Base-by-base conservation (phyloP, 2,888 invertebrate species). In the Harmothoe impar region DNA sequence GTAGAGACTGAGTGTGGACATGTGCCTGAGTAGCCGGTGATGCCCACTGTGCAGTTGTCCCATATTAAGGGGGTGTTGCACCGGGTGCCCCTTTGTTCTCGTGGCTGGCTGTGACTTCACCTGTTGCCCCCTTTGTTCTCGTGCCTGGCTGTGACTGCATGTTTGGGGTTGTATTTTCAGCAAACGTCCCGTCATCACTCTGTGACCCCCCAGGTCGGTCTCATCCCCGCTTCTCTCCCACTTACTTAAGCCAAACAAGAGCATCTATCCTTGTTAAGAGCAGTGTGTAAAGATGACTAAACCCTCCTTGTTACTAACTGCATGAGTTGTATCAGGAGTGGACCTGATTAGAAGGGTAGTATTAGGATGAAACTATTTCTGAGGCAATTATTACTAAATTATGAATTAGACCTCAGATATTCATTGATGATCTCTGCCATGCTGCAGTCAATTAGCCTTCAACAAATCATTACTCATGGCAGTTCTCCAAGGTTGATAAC, bases 141-240 rank as follows among this genome's bases (percentile, higher is more conserved):
- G 29, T 62, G 72, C 25, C 29, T 29, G 25, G 72, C 29, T 72
- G 25, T 72, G 25, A 72, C 72, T 72, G 81, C 81, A 81, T 81
- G 81, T 35, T 33, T 81, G 33, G 81, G 81, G 81, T 81, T 81
- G 35, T 81, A 35, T 20, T 81, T 81, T 81, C 81, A 81, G 81
- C 81, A 81, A n/a, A 43, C 81, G 81, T 35, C 81, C 81, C 33
- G 43, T 81, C 81, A 81, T 81, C 81, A 81, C 33, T 17, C 81
- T 81, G 33, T 81, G 81, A 81, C 81, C 81, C 25, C 43, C 43
- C 81, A 81, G 81, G 81, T 81, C 43, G 81, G 81, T 81, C 81
- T 29, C 43, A 3, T 43, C 81, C 35, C 43, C 12, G 43, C 43
- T 29, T 7, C 81, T 81, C 81, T 23, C 20, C n/a, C 62, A 7